Conservation (phyloP, 1,140 invertebrate species). For the Macrocentrus cingulum region DNA sequence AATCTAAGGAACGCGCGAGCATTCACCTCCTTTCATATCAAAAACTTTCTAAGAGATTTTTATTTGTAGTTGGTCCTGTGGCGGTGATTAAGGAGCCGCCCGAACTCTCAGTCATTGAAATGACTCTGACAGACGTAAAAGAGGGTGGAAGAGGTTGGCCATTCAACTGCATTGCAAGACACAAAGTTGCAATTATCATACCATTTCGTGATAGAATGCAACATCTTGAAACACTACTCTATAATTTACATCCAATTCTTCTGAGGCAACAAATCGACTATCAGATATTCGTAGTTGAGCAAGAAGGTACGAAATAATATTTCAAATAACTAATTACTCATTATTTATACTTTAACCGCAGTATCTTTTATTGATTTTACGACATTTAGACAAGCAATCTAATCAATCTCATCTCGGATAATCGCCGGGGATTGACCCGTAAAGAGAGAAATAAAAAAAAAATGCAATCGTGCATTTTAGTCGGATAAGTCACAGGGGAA, state of each 20-base stretch:
- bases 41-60: slow-evolving; percentile 1
- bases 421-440: too few relatives aligned
- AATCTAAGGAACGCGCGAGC: too few relatives aligned
- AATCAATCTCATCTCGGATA: too few relatives aligned
- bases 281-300: slow-evolving; percentile 94
- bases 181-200: slow-evolving; percentile 85
- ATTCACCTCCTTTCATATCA: neutral
- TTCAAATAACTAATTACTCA: neutral
- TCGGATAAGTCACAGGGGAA: too few relatives aligned
- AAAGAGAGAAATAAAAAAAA: too few relatives aligned
- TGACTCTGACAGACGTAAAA: slow-evolving; percentile 58
- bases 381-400: too few relatives aligned
- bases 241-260: slow-evolving; percentile 89
- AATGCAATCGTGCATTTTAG: too few relatives aligned
- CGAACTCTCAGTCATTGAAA: slow-evolving; percentile 49
- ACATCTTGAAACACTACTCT: slow-evolving; percentile 81
- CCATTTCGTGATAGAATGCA: slow-evolving; percentile 83
- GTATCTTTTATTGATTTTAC: too few relatives aligned
- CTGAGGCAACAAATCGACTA: slow-evolving; percentile 90
- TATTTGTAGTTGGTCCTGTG: slow-evolving; percentile 53
- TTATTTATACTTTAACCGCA: neutral
- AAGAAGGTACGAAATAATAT: slow-evolving; percentile 62
- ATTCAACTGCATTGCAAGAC: slow-evolving; percentile 70
- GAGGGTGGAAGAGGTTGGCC: slow-evolving; percentile 80
- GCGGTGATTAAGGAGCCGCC: slow-evolving; percentile 50